Evolutionary conservation across 2,113 vertebrate genomes (phyloP).

Genomic region (Otus sunia): DNA sequence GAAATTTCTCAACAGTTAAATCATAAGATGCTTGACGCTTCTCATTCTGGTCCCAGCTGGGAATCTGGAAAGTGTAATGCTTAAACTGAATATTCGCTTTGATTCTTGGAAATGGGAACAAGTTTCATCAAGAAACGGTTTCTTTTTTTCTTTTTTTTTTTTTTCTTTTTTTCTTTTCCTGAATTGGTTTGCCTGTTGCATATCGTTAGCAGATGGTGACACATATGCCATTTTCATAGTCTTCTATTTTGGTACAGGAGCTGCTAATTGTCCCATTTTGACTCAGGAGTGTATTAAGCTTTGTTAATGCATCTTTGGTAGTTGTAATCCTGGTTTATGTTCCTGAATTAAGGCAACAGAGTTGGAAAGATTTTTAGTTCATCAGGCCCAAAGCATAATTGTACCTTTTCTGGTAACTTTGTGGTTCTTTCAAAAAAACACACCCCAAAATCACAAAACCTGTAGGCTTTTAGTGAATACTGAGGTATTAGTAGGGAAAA

Average conservation of each 20-base stretch:
- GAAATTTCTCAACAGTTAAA: conserved; percentile 30
- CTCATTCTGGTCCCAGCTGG: conserved; percentile 22
- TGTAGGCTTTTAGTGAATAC: neutral
- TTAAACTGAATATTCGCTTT: conserved; percentile 2
- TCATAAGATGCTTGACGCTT: neutral
- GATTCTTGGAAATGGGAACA: conserved; percentile 34
- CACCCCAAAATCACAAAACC: neutral
- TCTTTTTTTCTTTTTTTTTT: neutral
- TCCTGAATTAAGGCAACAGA: neutral
- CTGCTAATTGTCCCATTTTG: conserved; percentile 4
- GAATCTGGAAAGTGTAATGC: conserved; percentile 33
- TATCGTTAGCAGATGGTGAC: conserved; percentile 5
- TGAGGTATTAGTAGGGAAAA: neutral
- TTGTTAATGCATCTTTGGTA: neutral
- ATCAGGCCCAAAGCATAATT: neutral
- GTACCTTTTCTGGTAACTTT: neutral
- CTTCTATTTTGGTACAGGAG: neutral
- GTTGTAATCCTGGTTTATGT: neutral
- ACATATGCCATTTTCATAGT: neutral
- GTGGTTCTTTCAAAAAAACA: neutral
- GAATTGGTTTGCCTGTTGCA: neutral
- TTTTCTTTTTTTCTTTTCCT: neutral
- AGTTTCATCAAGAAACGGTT: neutral
- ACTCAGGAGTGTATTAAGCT: neutral
- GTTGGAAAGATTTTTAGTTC: neutral